Conservation (phyloP, 2,113 vertebrate species). For the Sinocyclocheilus grahami region DNA sequence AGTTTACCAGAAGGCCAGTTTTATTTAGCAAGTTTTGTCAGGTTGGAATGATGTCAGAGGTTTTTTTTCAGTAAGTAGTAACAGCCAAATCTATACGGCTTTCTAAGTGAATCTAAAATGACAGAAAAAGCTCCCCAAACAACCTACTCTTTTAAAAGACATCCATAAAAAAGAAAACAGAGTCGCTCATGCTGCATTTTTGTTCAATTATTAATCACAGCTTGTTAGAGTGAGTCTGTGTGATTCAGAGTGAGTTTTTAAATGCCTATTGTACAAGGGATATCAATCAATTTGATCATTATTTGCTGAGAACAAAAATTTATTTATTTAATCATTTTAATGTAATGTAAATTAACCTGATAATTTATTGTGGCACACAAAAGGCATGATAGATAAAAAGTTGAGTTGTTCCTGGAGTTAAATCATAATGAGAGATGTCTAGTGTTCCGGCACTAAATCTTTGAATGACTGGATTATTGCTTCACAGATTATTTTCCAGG, state of each 20-base stretch:
- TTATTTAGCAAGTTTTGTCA: background rate
- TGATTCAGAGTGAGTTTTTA: background rate
- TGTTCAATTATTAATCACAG: constrained; percentile 5
- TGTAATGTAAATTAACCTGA: background rate
- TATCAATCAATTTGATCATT: background rate
- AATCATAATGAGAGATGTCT: background rate
- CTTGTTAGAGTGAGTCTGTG: background rate
- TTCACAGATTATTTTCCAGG: background rate
- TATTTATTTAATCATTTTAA: background rate
- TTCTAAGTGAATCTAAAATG: background rate
- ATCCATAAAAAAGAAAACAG: background rate
- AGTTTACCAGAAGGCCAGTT: background rate
- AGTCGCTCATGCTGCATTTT: background rate
- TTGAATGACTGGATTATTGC: constrained; percentile 23
- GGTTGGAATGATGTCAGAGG: background rate
- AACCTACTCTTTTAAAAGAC: background rate
- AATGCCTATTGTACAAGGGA: background rate
- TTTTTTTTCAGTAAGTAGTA: background rate
- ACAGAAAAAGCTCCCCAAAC: background rate
- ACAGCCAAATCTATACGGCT: background rate
- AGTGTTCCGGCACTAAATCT: background rate
- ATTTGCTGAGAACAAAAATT: background rate
- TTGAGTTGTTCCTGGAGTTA: background rate
- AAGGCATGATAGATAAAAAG: background rate
- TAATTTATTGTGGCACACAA: background rate